A percentile compares a stretch with the other conserved stretches of the same genome.
Evolutionary conservation across 2,797 vertebrate genomes (phyloP).

Genomic region (Cottoperca gobio): DNA sequence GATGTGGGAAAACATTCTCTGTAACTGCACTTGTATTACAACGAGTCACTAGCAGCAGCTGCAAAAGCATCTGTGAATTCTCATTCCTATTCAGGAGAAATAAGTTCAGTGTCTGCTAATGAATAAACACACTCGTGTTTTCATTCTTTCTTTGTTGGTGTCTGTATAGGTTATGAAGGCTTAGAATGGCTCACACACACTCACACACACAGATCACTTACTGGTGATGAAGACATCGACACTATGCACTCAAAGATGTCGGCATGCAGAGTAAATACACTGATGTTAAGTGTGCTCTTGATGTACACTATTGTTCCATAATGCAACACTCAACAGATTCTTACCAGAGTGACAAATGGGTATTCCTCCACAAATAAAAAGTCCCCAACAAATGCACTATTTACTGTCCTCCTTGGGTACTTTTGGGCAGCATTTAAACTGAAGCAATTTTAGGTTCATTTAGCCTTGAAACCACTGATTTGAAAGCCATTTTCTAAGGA

Average conservation of each 20-base stretch:
- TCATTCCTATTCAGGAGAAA: slow-evolving; percentile 31
- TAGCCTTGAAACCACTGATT: not conserved
- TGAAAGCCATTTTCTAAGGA: not conserved
- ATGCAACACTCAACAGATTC: not conserved
- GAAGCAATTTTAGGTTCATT: not conserved
- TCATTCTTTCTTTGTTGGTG: not conserved
- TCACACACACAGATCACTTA: no score
- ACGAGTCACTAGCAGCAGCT: slow-evolving; percentile 2
- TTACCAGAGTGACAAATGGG: not conserved
- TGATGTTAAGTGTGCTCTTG: not conserved
- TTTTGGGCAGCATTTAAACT: no score
- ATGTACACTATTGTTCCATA: not conserved
- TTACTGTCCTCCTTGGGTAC: not conserved
- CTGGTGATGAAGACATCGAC: no score
- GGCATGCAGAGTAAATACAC: not conserved
- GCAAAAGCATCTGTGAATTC: slow-evolving; percentile 21
- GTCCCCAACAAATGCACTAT: not conserved
- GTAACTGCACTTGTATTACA: slow-evolving; percentile 16
- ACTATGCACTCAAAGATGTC: not conserved
- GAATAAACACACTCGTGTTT: slow-evolving; percentile 2
- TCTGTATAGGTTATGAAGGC: not conserved
- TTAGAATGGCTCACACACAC: not conserved
- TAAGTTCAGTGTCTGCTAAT: slow-evolving; percentile 10
- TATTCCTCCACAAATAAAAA: not conserved
- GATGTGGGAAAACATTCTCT: slow-evolving; percentile 21